Evolutionary conservation across 2,888 invertebrate species (phyloP).

Genomic region (Melinaea menophilus): DNA sequence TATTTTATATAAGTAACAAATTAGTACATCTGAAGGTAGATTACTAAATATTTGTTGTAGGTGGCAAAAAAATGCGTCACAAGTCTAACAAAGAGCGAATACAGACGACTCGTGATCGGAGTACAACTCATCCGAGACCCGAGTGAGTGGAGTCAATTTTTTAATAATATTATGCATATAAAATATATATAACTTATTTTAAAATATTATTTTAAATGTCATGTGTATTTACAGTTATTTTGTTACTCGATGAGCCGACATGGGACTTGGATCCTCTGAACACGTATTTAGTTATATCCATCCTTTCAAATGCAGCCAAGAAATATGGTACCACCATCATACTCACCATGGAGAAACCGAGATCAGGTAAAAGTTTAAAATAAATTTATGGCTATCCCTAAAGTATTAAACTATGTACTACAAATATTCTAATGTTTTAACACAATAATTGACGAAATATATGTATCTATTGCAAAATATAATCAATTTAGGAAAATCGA

Average conservation of each 20-base stretch:
- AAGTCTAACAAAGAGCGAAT: conserved; percentile 92
- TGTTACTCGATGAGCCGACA: conserved; percentile 95
- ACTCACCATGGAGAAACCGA: conserved; percentile 94
- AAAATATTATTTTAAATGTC: not conserved
- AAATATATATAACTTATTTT: no score
- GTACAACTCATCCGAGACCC: conserved; percentile 96
- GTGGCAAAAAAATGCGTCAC: conserved; percentile 91
- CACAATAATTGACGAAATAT: not conserved
- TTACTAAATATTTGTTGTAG: conserved; percentile 36
- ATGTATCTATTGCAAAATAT: no score
- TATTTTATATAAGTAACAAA: no score
- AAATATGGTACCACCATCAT: conserved; percentile 94
- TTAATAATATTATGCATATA: no score
- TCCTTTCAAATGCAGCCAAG: conserved; percentile 92
- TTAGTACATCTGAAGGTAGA: no score
- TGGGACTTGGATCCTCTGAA: conserved; percentile 96
- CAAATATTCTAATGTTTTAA: not conserved
- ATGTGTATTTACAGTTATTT: conserved; percentile 80
- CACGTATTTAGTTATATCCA: conserved; percentile 96
- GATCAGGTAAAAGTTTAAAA: conserved; percentile 69
- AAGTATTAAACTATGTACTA: no score
- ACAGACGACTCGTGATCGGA: conserved; percentile 92
- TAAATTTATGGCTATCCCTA: not conserved
- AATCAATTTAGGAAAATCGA: no score
- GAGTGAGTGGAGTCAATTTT: conserved; percentile 76